Base-by-base conservation (phyloP, 2,888 invertebrate genomes). In the Teinopalpus imperialis region DNA sequence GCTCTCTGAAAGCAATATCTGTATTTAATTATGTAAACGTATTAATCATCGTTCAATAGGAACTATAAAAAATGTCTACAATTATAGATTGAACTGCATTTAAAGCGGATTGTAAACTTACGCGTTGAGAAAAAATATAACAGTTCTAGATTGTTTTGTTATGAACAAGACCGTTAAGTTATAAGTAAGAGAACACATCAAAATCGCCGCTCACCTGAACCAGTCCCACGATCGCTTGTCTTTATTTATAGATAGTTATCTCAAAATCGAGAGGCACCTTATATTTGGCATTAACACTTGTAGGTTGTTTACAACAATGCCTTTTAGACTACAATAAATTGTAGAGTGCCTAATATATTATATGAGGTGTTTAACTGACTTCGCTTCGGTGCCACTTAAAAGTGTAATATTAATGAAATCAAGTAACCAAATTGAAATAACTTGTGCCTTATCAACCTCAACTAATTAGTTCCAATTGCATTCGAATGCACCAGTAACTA, bases 261-360 rank as follows among this genome's bases (percentile, higher is more conserved):
- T 68, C 64, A 71, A 69, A 81, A 81, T 77, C 71, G 83, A 86
- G 82, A 82, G 82, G 82, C 72, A 74, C 77, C 74, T 79, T 72
- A 81, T 74, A 79, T 74, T 87, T 83, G 83, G 82, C 85, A 86
- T 85, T 44, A 83, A 80, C 74, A 74, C 61, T 78, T 74, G 70
- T 81, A 76, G 71, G 67, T 74, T 77, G 69, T 75, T 66, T 68
- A 70, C 66, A 71, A 76, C 74, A 81, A 78, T 77, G 71, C 68
- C 64, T 67, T 49, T 56, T 72, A 69, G 65, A 64, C 69, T 63
- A 74, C 66, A 74, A 74, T 63, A 67, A 68, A 71, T 69, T 58
- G 58, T 13, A 34, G 1, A 34, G 1, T 16, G 61, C 56, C 53
- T 46, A 26, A 18, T 5, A 5, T n/a, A n/a, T n/a, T n/a, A n/a